These are phyloP conservation scores for Chascanopsetta lugubris DNA, from an alignment of 2,113 vertebrate genomes.

Conservation along the genomic window DNA sequence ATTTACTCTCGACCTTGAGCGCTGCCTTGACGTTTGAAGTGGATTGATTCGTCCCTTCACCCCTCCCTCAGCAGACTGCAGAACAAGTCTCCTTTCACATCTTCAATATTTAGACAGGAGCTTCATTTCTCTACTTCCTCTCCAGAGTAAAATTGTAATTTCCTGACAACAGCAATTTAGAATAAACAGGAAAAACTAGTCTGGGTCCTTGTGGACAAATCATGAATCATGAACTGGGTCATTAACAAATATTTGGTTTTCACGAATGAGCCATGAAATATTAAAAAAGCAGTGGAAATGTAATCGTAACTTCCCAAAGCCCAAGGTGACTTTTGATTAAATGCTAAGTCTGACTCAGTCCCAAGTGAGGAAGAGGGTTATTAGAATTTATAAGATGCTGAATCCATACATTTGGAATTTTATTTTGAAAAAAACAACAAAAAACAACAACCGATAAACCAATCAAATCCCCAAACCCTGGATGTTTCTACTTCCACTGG, in stretches of 20 bases:
- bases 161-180: neutral
- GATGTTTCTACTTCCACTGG: too few species aligned
- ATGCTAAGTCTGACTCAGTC: neutral
- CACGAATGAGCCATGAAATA: neutral
- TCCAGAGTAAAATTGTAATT: neutral
- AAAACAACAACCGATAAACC: too few species aligned
- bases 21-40: conserved; percentile 2
- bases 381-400: too few species aligned
- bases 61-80: neutral
- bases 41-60: conserved; percentile 1
- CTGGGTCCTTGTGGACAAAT: neutral
- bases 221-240: neutral
- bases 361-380: too few species aligned
- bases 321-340: neutral
- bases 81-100: neutral
- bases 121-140: neutral
- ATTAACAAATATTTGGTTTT: neutral
- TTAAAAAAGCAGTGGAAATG: neutral
- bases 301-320: neutral
- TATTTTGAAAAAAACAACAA: too few species aligned
- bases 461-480: too few species aligned
- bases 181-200: neutral
- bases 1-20: conserved; percentile 15
- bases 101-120: neutral
- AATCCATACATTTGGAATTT: too few species aligned